A percentile compares a stretch with the other conserved stretches of the same genome.
Conservation (phyloP, 92 coral and sea anemone genomes). For the Pocillopora grandis region DNA sequence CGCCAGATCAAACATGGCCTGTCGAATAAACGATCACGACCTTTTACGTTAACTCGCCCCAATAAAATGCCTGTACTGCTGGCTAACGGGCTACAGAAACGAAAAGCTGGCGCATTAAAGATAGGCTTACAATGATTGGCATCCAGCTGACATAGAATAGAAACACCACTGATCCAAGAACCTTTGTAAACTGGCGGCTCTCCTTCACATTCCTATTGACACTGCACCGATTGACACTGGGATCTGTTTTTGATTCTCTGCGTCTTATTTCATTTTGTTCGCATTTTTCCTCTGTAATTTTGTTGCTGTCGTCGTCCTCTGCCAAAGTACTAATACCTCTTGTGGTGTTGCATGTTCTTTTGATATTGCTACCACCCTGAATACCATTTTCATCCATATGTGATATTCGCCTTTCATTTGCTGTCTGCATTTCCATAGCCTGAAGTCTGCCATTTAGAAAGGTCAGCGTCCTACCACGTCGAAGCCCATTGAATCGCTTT, state of each 20-base stretch:
- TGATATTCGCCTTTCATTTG: neutral
- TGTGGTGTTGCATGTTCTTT: neutral
- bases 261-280: neutral
- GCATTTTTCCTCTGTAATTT: neutral
- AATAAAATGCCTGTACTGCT: neutral
- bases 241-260: neutral
- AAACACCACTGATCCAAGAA: constrained; percentile 52
- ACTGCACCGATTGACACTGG: neutral
- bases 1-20: neutral
- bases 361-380: neutral
- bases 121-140: constrained; percentile 54
- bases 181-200: constrained; percentile 57
- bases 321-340: neutral
- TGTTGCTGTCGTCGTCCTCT: neutral
- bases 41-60: neutral
- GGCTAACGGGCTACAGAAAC: neutral
- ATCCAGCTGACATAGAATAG: constrained; percentile 64
- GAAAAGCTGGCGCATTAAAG: neutral
- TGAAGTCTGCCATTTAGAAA: constrained; percentile 40
- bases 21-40: neutral
- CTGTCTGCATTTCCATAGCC: neutral
- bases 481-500: constrained; percentile 24
- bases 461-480: constrained; percentile 35
- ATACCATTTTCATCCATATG: neutral
- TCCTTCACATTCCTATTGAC: constrained; percentile 40